Conservation (phyloP, 2,888 invertebrate species). For the Stenchaetothrips biformis region DNA sequence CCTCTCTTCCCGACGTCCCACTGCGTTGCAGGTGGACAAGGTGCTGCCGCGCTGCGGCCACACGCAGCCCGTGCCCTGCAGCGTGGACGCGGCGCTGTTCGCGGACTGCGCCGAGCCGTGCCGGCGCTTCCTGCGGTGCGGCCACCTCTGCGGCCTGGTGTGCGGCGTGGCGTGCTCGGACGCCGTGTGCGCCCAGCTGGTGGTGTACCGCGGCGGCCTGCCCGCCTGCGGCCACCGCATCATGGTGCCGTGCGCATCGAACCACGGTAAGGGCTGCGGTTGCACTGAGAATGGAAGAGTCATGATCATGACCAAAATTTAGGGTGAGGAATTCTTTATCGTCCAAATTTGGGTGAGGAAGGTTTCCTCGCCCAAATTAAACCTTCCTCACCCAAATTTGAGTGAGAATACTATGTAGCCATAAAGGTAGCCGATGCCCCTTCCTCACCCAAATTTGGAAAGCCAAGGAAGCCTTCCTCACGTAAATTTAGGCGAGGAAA, state of each 20-base stretch:
- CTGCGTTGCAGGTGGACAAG: slow-evolving; percentile 30
- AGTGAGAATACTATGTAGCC: too few species aligned
- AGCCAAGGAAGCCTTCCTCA: too few species aligned
- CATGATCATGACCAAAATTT: too few species aligned
- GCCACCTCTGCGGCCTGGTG: slow-evolving; percentile 34
- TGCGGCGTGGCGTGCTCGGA: neutral
- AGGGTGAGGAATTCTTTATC: too few species aligned
- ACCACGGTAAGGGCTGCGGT: neutral
- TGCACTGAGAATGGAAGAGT: too few species aligned
- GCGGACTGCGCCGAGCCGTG: slow-evolving; percentile 32
- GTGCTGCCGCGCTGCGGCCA: slow-evolving; percentile 33
- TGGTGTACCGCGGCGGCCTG: neutral
- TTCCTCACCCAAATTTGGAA: too few species aligned
- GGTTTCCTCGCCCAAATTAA: too few species aligned
- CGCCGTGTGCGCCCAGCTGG: neutral
- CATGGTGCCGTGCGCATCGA: neutral
- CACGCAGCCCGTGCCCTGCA: slow-evolving; percentile 30
- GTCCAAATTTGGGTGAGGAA: too few species aligned
- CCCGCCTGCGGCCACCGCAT: slow-evolving; percentile 1
- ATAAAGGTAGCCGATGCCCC: too few species aligned
- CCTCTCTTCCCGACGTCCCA: too few species aligned
- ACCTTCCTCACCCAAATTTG: too few species aligned
- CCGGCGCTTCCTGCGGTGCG: slow-evolving; percentile 34
- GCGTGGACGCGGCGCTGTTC: neutral
- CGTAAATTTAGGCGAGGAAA: too few species aligned